Evolutionary conservation across 2,797 vertebrate species (phyloP).

Genomic region (Orestias chungarensis): DNA sequence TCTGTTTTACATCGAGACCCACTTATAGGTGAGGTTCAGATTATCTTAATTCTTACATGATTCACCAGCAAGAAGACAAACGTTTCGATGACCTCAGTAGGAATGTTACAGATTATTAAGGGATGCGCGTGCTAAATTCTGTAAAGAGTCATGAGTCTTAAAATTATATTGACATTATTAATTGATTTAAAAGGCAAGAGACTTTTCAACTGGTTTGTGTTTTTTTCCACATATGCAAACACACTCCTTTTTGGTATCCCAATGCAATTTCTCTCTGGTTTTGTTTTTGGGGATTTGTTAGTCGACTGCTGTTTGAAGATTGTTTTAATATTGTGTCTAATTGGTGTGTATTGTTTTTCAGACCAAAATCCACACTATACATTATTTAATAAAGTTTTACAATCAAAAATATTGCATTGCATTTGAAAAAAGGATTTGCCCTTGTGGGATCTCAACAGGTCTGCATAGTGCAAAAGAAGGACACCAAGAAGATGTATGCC

Average conservation of each 20-base stretch:
- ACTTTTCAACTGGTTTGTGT: not conserved
- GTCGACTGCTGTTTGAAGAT: not conserved
- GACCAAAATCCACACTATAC: not conserved
- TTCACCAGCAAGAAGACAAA: conserved; percentile 20
- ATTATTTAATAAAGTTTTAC: not conserved
- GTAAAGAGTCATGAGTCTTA: conserved; percentile 1
- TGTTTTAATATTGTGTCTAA: not conserved
- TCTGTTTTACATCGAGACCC: no score
- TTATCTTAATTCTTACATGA: conserved; percentile 11
- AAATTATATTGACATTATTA: not conserved
- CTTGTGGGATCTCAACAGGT: conserved; percentile 77
- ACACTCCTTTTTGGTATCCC: not conserved
- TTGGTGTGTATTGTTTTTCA: not conserved
- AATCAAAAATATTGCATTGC: not conserved
- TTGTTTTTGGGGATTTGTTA: not conserved
- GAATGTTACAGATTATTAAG: not conserved
- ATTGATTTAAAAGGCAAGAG: not conserved
- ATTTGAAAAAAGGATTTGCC: not conserved
- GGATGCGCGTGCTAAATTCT: not conserved
- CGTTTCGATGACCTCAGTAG: conserved; percentile 7
- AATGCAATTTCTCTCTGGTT: not conserved
- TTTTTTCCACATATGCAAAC: not conserved
- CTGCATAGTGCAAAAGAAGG: conserved; percentile 98
- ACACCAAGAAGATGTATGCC: conserved; percentile 98
- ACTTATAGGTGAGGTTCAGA: conserved; percentile 25